Evolutionary conservation across 2,113 vertebrate species (phyloP), one percentile per base, ranked within the genome.

Genomic region (Erythrolamprus reginae): DNA sequence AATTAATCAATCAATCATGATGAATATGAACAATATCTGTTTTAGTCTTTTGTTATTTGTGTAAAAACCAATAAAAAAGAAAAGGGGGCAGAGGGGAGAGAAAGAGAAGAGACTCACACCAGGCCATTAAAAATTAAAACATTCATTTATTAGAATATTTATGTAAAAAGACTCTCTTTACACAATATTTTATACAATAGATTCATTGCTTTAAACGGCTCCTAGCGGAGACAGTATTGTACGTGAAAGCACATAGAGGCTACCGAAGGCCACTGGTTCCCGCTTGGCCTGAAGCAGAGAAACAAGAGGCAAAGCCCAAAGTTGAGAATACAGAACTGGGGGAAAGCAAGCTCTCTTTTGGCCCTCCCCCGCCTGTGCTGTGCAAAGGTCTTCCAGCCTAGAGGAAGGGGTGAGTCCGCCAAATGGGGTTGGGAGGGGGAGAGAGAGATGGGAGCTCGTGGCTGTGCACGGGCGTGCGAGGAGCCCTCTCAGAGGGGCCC

Each of bases 91-190:
- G 1, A 10, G 3, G 47, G 87, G 42, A 23, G 93, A 89, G 2
- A 17, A 0, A 19, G 53, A 3, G 3, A 4, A 17, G 93, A 90
- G 2, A 93, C 89, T 82, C 4, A 86, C 45, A 53, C 91, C 83
- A 90, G 84, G 92, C 91, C 92, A 94, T 92, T 87, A 97, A 97
- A 97, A 97, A 97, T 94, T 95, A 93, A 91, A 91, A 97, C 96
- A 96, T 92, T 95, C 95, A 97, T 97, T 97, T 97, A 97, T 97
- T 97, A 97, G 96, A 97, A 96, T 96, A 97, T 93, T 94, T 91
- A 95, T 97, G 97, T 97, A 97, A 97, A 96, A 97, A 97, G 95
- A 96, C 95, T 95, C 95, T 97, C 96, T 96, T 96, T 97, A 95
- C 96, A 94, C 19, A 82, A 91, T 84, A 5, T 82, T 88, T 92